Conservation (phyloP, 2,797 vertebrate species). For the Pipistrellus nathusii region DNA sequence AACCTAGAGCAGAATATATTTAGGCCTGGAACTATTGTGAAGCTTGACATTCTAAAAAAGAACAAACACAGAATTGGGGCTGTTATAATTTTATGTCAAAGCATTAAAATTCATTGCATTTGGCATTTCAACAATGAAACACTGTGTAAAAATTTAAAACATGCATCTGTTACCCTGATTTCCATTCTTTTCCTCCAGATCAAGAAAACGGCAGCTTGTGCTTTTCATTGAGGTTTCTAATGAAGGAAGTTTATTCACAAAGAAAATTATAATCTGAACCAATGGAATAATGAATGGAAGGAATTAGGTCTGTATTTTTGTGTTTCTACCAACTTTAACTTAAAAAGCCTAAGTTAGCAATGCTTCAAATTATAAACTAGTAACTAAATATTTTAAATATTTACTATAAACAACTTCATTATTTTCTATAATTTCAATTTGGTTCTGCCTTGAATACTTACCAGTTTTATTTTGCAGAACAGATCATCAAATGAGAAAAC, state of each 20-base stretch:
- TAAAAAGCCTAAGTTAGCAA: not conserved
- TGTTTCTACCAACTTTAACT: not conserved
- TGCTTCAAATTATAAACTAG: not conserved
- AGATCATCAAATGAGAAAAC: constrained; percentile 27
- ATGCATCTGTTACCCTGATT: constrained; percentile 51
- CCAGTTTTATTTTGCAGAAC: constrained; percentile 52
- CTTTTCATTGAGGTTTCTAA: not conserved
- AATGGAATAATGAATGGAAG: constrained; percentile 17
- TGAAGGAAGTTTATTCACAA: constrained; percentile 36
- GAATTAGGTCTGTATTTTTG: not conserved
- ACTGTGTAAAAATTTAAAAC: constrained; percentile 60
- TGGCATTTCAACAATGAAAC: constrained; percentile 70
- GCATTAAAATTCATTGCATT: constrained; percentile 71
- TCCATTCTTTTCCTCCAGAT: constrained; percentile 62
- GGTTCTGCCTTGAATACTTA: constrained; percentile 15
- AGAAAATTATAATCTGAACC: constrained; percentile 35
- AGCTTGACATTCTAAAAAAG: constrained; percentile 61
- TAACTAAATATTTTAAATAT: not conserved
- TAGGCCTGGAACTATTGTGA: constrained; percentile 74
- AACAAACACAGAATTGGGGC: constrained; percentile 42
- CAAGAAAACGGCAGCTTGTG: constrained; percentile 14
- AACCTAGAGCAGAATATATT: constrained; percentile 77
- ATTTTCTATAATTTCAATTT: constrained; percentile 35
- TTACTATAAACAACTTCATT: constrained; percentile 37
- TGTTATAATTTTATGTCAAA: constrained; percentile 78